Percentiles rank a stretch among this genome's conserved stretches.
Conservation (phyloP, 2,797 vertebrate genomes). For the Sparidentex hasta region DNA sequence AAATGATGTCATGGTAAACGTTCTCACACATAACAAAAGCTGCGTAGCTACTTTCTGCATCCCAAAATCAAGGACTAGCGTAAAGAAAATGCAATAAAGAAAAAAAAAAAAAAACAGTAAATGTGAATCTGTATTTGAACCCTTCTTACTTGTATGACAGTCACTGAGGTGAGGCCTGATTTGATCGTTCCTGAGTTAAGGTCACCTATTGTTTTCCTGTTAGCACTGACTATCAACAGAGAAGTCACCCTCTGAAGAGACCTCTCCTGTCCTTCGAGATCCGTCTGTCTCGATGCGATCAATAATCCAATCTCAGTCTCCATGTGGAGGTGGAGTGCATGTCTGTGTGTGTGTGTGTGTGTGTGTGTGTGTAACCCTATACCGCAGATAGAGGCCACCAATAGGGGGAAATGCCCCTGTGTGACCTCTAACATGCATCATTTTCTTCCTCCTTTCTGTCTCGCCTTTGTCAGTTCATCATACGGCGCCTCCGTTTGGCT, state of each 20-base stretch:
- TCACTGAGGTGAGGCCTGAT: constrained; percentile 33
- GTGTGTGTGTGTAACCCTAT: constrained; percentile 79
- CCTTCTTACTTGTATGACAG: constrained; percentile 13
- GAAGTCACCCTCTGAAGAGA: constrained; percentile 60
- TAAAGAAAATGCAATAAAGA: not conserved
- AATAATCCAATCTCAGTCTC: constrained; percentile 80
- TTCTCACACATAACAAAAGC: not conserved
- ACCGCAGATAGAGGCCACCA: constrained; percentile 64
- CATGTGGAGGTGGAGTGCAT: constrained; percentile 55
- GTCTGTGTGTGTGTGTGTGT: no score
- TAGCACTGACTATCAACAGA: constrained; percentile 63
- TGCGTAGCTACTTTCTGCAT: not conserved
- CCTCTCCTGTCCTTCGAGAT: constrained; percentile 73
- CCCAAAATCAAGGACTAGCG: not conserved
- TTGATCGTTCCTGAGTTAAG: constrained; percentile 57
- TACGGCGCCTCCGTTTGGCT: constrained; percentile 54
- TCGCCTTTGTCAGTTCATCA: constrained; percentile 47
- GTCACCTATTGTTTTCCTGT: constrained; percentile 76
- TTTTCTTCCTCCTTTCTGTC: constrained; percentile 58
- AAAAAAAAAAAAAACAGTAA: no score
- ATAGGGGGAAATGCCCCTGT: constrained; percentile 69
- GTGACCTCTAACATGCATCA: constrained; percentile 80
- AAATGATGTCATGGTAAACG: not conserved
- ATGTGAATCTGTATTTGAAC: not conserved
- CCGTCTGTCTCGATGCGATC: constrained; percentile 71